These are phyloP conservation scores for Allolobophora icterica DNA, from an alignment of 2,888 invertebrate species.

Conservation along the genomic window DNA sequence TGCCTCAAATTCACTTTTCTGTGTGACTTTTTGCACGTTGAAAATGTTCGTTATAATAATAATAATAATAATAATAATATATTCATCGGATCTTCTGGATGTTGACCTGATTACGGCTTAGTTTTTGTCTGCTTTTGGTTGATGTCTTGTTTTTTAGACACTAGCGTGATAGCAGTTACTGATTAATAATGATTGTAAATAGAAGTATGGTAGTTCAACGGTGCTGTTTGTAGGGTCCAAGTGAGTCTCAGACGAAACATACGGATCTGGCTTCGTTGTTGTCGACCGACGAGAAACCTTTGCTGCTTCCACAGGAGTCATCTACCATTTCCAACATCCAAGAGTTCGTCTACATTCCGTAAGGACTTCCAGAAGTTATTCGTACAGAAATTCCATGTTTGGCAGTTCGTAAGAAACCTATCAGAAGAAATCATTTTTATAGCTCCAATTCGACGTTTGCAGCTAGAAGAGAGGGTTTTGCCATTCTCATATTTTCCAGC, in stretches of 20 bases:
- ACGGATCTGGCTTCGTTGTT: background rate
- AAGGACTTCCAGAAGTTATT: background rate
- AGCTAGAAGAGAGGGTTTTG: background rate
- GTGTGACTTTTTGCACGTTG: too few species aligned
- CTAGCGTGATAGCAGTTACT: too few species aligned
- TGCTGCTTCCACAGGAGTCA: conserved; percentile 3
- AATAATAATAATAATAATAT: too few species aligned
- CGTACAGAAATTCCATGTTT: background rate
- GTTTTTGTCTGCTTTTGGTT: too few species aligned
- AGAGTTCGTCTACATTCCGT: conserved; percentile 19
- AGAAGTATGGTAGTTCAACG: background rate
- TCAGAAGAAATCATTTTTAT: background rate
- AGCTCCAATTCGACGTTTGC: background rate
- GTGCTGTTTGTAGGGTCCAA: background rate
- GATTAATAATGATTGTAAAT: background rate
- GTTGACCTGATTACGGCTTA: too few species aligned
- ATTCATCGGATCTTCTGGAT: too few species aligned
- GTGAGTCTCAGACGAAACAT: background rate
- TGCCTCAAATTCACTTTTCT: too few species aligned
- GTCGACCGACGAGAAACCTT: background rate
- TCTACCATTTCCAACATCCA: background rate
- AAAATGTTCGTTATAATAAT: too few species aligned
- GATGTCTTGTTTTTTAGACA: too few species aligned
- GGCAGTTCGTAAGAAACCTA: background rate
- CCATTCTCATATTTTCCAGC: background rate